Base-by-base conservation (phyloP, 2,797 vertebrate species). In the Echeneis naucrates region DNA sequence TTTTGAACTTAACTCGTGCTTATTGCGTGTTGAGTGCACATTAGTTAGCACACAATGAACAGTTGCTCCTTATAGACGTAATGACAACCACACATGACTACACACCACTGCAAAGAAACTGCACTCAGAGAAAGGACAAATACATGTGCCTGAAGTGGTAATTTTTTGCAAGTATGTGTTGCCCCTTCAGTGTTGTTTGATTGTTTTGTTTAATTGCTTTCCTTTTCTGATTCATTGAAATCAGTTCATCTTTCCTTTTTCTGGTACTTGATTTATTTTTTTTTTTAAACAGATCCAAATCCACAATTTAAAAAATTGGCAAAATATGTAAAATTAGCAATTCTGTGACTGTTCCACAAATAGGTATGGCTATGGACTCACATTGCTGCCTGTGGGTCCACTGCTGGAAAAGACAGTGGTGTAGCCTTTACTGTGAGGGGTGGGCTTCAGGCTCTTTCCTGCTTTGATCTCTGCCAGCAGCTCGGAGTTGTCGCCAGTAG, bases 381-480 rank as follows among this genome's bases (percentile, higher is more conserved):
- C 95, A 44, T 92, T 93, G 85, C 81, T 94, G 47, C 79, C 94
- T 0, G 91, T 81, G 59, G 95, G 92, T 76, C 96, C 95, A 0
- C 92, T 95, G 94, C 92, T 97, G 0, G 97, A 96, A 91, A 94
- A 99, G 75, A 99, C 90, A 0, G 97, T 98, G 64, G 97, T 99
- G 87, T 96, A 96, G 66, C 97, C 97, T 95, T 98, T 99, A 93
- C 93, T 98, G 63, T 98, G 97, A 0, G 96, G 95, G 0, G 98
- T 99, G 3, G 98, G 97, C 93, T 99, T 99, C 78, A 99, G 94
- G 88, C 93, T 96, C 88, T 96, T 99, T 84, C 98, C 97, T 0
- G 98, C 98, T 91, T 99, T 99, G 90, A 99, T 99, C 92, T 99
- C 98, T 7, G 98, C 98, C 94, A 99, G 92, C 60, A 99, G 95